Evolutionary conservation across 2,797 vertebrate genomes (phyloP).

Genomic region (Momotus momota): DNA sequence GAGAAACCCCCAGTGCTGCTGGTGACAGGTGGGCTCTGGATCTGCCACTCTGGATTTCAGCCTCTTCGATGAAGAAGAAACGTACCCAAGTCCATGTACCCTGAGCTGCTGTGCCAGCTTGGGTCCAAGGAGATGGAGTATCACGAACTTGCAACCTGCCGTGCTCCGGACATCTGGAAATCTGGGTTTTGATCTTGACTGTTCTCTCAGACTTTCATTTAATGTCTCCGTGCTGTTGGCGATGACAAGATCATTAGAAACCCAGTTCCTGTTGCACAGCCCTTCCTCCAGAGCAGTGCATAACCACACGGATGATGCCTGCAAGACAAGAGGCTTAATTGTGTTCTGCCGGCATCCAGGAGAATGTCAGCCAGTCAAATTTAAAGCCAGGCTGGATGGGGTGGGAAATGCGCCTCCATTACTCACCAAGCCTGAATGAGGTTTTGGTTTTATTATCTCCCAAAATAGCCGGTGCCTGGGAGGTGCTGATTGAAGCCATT

Average conservation of each 20-base stretch:
- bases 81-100: accelerated
- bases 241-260: slow-evolving; percentile 35
- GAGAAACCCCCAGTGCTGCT: not conserved
- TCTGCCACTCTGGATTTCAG: not conserved
- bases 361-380: slow-evolving; percentile 56
- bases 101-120: accelerated
- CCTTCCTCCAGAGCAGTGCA: slow-evolving; percentile 39
- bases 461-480: slow-evolving; percentile 55
- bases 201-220: not conserved
- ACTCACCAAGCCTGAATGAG: slow-evolving; percentile 53
- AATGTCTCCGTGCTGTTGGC: not conserved
- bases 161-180: not conserved
- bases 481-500: slow-evolving; percentile 71
- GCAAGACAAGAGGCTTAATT: slow-evolving; percentile 67
- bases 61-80: not conserved
- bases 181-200: not conserved
- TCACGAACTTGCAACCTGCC: not conserved
- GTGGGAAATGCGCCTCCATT: slow-evolving; percentile 44
- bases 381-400: slow-evolving; percentile 37
- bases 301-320: not conserved
- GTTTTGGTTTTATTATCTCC: slow-evolving; percentile 60
- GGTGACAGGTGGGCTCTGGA: not conserved
- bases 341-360: slow-evolving; percentile 61
- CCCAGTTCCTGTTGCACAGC: not conserved
- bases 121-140: not conserved